Percentiles rank a stretch among this genome's conserved stretches.
These are phyloP conservation scores for cattle (Bos taurus) DNA, from an alignment of 2,113 vertebrate species.

Conservation along the genomic window DNA sequence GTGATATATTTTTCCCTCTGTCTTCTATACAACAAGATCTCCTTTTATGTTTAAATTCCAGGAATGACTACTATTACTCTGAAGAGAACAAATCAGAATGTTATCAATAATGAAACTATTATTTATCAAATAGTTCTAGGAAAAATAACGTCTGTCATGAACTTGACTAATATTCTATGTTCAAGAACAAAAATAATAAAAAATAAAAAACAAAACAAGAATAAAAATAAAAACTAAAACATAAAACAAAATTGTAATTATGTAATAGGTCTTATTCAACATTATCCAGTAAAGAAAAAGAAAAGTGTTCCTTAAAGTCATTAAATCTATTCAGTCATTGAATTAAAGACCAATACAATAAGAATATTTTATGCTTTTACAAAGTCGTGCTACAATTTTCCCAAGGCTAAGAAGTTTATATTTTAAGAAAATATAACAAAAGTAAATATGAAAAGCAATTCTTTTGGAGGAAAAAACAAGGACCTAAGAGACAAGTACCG, in stretches of 20 bases:
- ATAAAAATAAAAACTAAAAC: not conserved
- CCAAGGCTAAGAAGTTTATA: not conserved
- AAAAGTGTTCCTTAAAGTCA: not conserved
- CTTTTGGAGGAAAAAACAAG: not conserved
- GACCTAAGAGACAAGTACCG: not conserved
- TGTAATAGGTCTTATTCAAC: not conserved
- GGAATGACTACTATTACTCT: not conserved
- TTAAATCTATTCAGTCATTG: not conserved
- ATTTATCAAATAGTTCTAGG: not conserved
- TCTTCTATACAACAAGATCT: not conserved
- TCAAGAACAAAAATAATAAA: not conserved
- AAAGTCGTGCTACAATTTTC: not conserved
- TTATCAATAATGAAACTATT: not conserved
- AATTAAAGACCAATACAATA: not conserved
- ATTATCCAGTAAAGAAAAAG: not conserved
- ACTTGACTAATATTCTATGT: not conserved
- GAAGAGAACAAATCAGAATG: not conserved
- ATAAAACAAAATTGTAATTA: no score
- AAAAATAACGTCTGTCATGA: not conserved
- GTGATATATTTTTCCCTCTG: not conserved
- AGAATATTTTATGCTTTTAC: not conserved
- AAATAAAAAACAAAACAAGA: not conserved
- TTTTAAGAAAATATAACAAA: not conserved
- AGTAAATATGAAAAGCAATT: not conserved
- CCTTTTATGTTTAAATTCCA: not conserved